Percentiles rank a stretch among this genome's conserved stretches.
These are phyloP conservation scores for Psittacula echo DNA, from an alignment of 2,797 vertebrate species.

Conservation along the genomic window DNA sequence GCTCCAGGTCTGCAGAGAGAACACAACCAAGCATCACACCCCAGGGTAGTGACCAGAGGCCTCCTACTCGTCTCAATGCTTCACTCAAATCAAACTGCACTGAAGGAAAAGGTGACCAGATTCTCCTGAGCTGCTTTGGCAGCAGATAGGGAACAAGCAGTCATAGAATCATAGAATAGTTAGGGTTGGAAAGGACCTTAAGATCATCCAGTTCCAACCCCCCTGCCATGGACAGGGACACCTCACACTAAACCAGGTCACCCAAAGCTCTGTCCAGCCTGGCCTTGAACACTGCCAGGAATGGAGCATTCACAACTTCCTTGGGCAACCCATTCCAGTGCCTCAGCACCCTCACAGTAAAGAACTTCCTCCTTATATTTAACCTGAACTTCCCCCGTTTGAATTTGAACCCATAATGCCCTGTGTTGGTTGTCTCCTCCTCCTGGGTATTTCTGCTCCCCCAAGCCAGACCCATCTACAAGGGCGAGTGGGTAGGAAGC, in stretches of 20 bases:
- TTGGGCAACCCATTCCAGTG: background rate
- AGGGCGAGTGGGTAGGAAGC: background rate
- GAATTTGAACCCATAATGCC: background rate
- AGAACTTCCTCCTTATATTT: background rate
- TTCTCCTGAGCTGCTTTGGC: background rate
- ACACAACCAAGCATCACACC: background rate
- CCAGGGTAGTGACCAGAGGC: background rate
- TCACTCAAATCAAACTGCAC: background rate
- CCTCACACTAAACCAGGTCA: background rate
- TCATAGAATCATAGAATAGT: background rate
- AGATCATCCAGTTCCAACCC: background rate
- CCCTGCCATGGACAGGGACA: background rate
- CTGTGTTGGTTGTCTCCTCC: background rate
- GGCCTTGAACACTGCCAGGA: background rate
- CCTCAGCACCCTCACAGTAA: background rate
- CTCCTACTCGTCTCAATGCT: background rate
- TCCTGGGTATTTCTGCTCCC: background rate
- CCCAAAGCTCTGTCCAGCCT: background rate
- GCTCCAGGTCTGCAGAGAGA: constrained; percentile 80
- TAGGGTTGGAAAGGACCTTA: background rate
- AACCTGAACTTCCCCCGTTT: background rate
- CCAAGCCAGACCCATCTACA: background rate
- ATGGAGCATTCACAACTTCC: background rate
- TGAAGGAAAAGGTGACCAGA: background rate
- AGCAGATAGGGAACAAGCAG: background rate